Evolutionary conservation across 1,140 invertebrate genomes (phyloP).

Genomic region (Heliconius congener): DNA sequence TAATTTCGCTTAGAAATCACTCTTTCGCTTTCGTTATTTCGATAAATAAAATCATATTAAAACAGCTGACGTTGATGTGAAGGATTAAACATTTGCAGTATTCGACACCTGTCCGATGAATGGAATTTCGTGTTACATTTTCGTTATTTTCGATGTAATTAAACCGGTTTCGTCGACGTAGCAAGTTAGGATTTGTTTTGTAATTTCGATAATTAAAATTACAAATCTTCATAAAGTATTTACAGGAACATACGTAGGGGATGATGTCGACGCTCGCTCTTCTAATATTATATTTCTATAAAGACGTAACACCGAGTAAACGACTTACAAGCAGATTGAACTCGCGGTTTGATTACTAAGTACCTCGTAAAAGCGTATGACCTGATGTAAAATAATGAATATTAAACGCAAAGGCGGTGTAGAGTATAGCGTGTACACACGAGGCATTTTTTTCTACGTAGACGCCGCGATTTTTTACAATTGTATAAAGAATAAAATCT

Average conservation of each 20-base stretch:
- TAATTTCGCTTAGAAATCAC: constrained; percentile 52
- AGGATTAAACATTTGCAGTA: constrained; percentile 23
- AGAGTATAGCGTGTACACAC: background rate
- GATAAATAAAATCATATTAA: constrained; percentile 33
- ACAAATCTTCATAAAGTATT: background rate
- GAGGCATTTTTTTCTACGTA: background rate
- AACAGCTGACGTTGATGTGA: constrained; percentile 35
- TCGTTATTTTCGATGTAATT: background rate
- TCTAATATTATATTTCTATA: constrained; percentile 19
- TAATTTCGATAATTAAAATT: background rate
- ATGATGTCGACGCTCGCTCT: background rate
- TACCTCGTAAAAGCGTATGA: constrained; percentile 49
- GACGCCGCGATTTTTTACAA: background rate
- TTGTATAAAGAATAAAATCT: too few relatives aligned
- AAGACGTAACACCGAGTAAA: constrained; percentile 24
- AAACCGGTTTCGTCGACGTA: background rate
- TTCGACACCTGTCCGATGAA: constrained; percentile 10
- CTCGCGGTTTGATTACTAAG: constrained; percentile 45
- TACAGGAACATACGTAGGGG: background rate
- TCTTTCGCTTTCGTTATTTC: constrained; percentile 40
- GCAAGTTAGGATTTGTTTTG: background rate
- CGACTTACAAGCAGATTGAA: constrained; percentile 27
- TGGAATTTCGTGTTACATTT: constrained; percentile 11
- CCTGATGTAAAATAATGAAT: constrained; percentile 57
- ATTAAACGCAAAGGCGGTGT: constrained; percentile 50